Evolutionary conservation across 2,797 vertebrate species (phyloP), one percentile per base, ranked within the genome.

Genomic region (Diceros bicornis): DNA sequence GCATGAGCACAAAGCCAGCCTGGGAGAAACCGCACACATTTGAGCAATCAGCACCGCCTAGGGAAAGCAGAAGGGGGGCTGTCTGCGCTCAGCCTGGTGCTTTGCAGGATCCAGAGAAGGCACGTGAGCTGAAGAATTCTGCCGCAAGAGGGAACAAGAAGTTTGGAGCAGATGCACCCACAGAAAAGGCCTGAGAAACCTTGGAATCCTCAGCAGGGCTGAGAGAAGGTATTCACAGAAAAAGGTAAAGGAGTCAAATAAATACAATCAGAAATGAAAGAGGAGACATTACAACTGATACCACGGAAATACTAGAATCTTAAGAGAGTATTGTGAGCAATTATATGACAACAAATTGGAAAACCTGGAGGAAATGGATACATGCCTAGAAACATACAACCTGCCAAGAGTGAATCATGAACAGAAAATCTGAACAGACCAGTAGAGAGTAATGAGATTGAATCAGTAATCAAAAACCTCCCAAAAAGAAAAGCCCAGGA

Each of bases 81-180:
- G 29, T 29, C 29, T 7, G 6, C 32, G 52, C 83, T 9, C 4
- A 47, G 32, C 59, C 72, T 0, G 0, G n/a, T 4, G 11, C 72
- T 29, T 2, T 37, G 74, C 47, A 16, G 47, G 44, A 27, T 37
- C 10, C 7, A 21, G 23, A 32, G 17, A 55, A 37, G 44, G 17
- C 20, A 0, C 1, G 2, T 11, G 61, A 23, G 61, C 41, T 47
- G 27, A 23, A 47, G 41, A n/a, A 83, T 16, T 64, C 81, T 14
- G 44, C 29, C 41, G 23, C 81, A n/a, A 47, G 29, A 23, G 41
- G 61, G 29, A 21, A 47, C 44, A 23, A 23, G 27, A 3, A 9
- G 41, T 16, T 44, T 64, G 61, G 18, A 64, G 41, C 12, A 47
- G 61, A 7, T 9, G 18, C 29, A 11, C 13, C 27, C 59, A 64